Evolutionary conservation across 1,140 invertebrate species (phyloP).

Genomic region (Bombyx mori): DNA sequence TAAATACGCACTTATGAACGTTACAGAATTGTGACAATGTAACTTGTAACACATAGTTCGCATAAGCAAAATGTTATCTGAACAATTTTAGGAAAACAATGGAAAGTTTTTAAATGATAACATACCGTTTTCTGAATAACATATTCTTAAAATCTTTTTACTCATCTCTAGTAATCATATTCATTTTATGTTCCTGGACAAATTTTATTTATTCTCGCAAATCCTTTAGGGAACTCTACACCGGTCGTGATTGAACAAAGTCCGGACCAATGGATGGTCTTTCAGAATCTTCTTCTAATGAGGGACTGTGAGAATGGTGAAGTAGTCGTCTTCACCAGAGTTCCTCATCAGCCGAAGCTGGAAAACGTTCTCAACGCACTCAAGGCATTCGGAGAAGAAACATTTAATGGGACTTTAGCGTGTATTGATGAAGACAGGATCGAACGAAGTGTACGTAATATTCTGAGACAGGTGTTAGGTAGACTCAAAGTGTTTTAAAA

Average conservation of each 20-base stretch:
- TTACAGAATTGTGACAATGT: no score
- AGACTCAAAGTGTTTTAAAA: not conserved
- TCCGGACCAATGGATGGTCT: constrained; percentile 26
- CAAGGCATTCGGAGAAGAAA: constrained; percentile 14
- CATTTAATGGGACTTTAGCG: constrained; percentile 8
- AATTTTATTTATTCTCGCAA: not conserved
- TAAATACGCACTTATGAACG: no score
- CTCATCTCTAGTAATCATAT: no score
- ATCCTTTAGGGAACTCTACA: constrained; percentile 8
- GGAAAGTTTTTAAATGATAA: no score
- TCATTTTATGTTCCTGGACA: no score
- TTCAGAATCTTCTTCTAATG: constrained; percentile 22
- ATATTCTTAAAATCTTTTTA: no score
- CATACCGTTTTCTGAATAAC: no score
- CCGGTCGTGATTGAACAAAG: constrained; percentile 11
- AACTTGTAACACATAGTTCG: no score
- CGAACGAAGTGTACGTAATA: not conserved
- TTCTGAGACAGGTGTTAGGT: not conserved
- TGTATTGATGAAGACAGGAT: constrained; percentile 10
- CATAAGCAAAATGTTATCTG: no score
- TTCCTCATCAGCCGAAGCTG: constrained; percentile 10
- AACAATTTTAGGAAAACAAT: no score
- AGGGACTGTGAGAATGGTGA: constrained; percentile 22
- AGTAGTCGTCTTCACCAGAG: constrained; percentile 18
- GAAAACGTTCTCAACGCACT: constrained; percentile 17